A percentile compares a stretch with the other conserved stretches of the same genome.
phyloP scores from a whole-genome alignment of 2,797 vertebrate species.

The Phataginus tricuspis region DNA sequence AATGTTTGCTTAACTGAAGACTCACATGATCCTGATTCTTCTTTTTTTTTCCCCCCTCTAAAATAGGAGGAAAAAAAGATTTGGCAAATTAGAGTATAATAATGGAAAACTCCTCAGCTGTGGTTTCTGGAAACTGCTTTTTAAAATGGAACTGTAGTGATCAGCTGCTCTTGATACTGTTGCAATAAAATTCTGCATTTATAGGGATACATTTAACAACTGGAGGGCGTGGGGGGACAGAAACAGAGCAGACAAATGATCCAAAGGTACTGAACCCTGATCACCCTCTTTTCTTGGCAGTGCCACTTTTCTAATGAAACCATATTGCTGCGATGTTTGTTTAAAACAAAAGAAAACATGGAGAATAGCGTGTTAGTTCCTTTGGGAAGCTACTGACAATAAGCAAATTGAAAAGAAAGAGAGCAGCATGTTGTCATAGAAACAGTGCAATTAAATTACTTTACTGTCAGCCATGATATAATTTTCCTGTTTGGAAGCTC shows the following conservation, averaged over 20 bases:
- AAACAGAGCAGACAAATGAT: not conserved
- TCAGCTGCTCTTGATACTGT: conserved; percentile 34
- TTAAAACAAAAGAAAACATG: conserved; percentile 81
- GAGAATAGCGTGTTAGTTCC: conserved; percentile 80
- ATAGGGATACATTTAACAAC: not conserved
- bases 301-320: conserved; percentile 34
- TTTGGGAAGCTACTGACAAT: conserved; percentile 89
- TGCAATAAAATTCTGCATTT: not conserved
- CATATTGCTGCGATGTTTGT: conserved; percentile 61
- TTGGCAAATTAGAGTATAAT: conserved; percentile 63
- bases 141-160: conserved; percentile 38
- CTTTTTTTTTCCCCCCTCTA: accelerated
- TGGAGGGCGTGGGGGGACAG: not conserved
- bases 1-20: conserved; percentile 66
- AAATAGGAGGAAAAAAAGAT: conserved; percentile 56
- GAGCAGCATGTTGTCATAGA: conserved; percentile 98
- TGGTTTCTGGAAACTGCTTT: conserved; percentile 69
- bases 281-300: not conserved
- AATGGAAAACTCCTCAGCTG: conserved; percentile 69
- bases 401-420: conserved; percentile 94
- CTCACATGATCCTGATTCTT: conserved; percentile 59
- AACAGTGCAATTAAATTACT: conserved; percentile 98
- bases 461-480: conserved; percentile 97
- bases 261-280: not conserved
- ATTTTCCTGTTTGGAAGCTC: conserved; percentile 94